These are phyloP conservation scores for Boleophthalmus pectinirostris DNA, from an alignment of 2,113 vertebrate species.

Conservation along the genomic window DNA sequence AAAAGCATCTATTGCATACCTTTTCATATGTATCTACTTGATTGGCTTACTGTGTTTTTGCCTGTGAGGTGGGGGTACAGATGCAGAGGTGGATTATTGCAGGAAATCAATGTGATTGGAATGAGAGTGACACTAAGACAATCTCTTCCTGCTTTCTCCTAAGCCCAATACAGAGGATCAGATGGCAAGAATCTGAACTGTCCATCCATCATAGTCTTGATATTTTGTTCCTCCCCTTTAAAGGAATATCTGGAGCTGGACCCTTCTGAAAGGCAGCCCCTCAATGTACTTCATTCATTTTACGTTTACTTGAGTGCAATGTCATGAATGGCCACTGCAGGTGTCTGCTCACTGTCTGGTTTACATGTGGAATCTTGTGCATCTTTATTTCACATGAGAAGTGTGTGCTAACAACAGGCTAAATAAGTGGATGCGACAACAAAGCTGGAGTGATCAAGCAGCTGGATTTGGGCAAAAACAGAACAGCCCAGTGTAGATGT, in stretches of 20 bases:
- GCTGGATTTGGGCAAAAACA: constrained; percentile 32
- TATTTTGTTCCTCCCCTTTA: constrained; percentile 28
- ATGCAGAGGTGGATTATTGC: neutral
- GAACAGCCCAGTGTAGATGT: constrained; percentile 31
- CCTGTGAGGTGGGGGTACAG: neutral
- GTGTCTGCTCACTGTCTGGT: constrained; percentile 56
- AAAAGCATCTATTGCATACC: neutral
- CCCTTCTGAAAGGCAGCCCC: constrained; percentile 1
- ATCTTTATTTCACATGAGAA: constrained; percentile 20
- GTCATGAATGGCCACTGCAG: constrained; percentile 51
- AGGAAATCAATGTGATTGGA: constrained; percentile 49
- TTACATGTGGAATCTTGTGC: constrained; percentile 37
- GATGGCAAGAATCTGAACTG: constrained; percentile 39
- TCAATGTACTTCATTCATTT: constrained; percentile 13
- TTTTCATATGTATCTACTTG: neutral
- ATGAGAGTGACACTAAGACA: constrained; percentile 42
- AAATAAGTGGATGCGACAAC: constrained; percentile 28
- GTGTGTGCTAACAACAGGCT: neutral
- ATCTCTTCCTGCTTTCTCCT: constrained; percentile 45
- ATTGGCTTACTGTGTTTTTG: neutral
- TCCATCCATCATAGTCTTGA: constrained; percentile 35
- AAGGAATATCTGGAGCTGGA: constrained; percentile 26
- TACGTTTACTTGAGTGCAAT: constrained; percentile 14
- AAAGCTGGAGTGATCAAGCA: constrained; percentile 55
- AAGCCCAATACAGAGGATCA: constrained; percentile 41